A percentile compares a stretch with the other conserved stretches of the same genome.
Evolutionary conservation across 2,888 invertebrate genomes (phyloP).

Genomic region (Andrena dorsata): DNA sequence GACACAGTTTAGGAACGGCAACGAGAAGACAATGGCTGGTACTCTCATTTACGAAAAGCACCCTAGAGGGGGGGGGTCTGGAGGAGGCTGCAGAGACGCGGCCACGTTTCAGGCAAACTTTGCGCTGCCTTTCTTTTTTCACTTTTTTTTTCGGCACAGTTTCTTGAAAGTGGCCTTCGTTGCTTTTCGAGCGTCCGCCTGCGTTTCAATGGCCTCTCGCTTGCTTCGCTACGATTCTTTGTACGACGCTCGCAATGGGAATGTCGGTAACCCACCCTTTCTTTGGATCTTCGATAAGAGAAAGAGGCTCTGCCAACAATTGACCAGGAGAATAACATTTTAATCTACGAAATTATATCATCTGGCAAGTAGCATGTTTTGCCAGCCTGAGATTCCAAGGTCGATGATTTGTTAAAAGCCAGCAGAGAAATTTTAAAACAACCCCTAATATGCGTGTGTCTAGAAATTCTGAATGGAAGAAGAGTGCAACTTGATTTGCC

Average conservation of each 20-base stretch:
- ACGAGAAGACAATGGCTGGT: constrained; percentile 48
- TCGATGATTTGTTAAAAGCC: background rate
- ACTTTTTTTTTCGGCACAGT: constrained; percentile 37
- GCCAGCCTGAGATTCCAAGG: background rate
- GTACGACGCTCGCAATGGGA: constrained; percentile 8
- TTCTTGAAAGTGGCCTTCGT: constrained; percentile 51
- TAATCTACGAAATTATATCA: background rate
- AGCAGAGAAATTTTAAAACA: too few species aligned
- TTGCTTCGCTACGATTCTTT: constrained; percentile 11
- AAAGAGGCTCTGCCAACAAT: background rate
- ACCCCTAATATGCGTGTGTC: too few species aligned
- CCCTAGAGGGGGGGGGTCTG: background rate
- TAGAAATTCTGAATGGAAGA: too few species aligned
- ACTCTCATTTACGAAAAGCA: constrained; percentile 52
- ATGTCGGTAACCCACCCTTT: background rate
- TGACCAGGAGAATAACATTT: background rate
- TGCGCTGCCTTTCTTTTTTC: constrained; percentile 7
- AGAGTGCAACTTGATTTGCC: too few species aligned
- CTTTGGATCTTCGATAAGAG: background rate
- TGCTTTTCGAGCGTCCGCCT: constrained; percentile 32
- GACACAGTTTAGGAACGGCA: constrained; percentile 46
- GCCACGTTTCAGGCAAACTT: constrained; percentile 46
- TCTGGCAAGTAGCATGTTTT: background rate
- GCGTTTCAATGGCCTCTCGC: constrained; percentile 17
- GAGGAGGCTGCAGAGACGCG: background rate